A percentile compares a stretch with the other conserved stretches of the same genome.
Evolutionary conservation across 2,113 vertebrate genomes (phyloP).

Genomic region (Pithys albifrons): DNA sequence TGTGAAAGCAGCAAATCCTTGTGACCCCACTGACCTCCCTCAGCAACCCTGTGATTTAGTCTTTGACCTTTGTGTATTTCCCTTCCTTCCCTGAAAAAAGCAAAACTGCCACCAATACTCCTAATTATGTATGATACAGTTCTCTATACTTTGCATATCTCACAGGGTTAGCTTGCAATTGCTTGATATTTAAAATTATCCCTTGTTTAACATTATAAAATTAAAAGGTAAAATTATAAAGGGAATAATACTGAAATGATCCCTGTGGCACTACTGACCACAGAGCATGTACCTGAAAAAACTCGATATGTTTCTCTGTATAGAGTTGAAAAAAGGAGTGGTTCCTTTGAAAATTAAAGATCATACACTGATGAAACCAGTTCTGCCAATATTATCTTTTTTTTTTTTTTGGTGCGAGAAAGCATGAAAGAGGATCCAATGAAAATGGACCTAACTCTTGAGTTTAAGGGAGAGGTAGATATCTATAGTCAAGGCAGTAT

Average conservation of each 20-base stretch:
- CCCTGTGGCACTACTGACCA: not conserved
- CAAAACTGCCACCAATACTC: not conserved
- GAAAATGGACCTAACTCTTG: not conserved
- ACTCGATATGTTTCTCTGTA: not conserved
- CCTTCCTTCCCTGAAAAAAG: not conserved
- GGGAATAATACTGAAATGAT: not conserved
- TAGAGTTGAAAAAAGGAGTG: not conserved
- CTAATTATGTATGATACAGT: not conserved
- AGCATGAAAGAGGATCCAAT: not conserved
- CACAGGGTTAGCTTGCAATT: not conserved
- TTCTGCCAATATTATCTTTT: not conserved
- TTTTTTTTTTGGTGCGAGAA: not conserved
- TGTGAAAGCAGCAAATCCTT: constrained; percentile 41
- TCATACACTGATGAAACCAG: not conserved
- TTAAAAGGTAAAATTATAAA: not conserved
- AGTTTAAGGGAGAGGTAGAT: not conserved
- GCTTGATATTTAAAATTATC: not conserved
- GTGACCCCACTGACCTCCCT: not conserved
- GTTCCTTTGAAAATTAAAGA: not conserved
- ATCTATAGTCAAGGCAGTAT: not conserved
- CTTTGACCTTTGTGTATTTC: constrained; percentile 9
- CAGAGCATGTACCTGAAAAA: not conserved
- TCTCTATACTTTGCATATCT: not conserved
- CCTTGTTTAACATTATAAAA: not conserved
- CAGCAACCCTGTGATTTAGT: not conserved